phyloP scores from a whole-genome alignment of 1,140 invertebrate genomes.

The Leptinotarsa lineolata region DNA sequence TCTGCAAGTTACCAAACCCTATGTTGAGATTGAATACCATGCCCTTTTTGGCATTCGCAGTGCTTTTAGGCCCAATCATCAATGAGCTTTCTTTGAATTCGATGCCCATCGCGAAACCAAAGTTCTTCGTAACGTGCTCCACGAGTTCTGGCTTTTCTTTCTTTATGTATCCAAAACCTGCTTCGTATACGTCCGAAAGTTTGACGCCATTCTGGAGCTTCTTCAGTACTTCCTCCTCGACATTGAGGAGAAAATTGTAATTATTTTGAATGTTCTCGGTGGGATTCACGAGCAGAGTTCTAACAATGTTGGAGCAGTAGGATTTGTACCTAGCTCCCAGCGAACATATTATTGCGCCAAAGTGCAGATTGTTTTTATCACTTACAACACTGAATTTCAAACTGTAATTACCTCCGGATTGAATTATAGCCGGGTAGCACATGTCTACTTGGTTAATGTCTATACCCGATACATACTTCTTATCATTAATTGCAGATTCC shows the following conservation, averaged over 20 bases:
- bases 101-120: conserved; percentile 90
- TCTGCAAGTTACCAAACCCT: conserved; percentile 87
- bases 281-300: conserved; percentile 97
- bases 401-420: conserved; percentile 96
- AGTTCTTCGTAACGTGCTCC: conserved; percentile 87
- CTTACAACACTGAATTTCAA: conserved; percentile 95
- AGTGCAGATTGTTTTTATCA: conserved; percentile 93
- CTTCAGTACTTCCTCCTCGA: conserved; percentile 93
- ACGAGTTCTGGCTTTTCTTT: conserved; percentile 84
- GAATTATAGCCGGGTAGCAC: conserved; percentile 98
- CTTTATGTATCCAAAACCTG: conserved; percentile 74
- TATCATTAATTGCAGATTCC: conserved; percentile 86
- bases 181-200: conserved; percentile 88
- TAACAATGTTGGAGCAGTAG: conserved; percentile 97
- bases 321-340: conserved; percentile 94
- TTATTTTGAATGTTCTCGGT: conserved; percentile 79
- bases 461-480: conserved; percentile 91
- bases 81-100: conserved; percentile 96
- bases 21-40: conserved; percentile 98
- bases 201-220: conserved; percentile 81
- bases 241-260: conserved; percentile 89
- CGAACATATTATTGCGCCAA: conserved; percentile 95
- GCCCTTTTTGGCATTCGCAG: conserved; percentile 80
- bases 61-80: conserved; percentile 89
- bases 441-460: conserved; percentile 90